These are phyloP conservation scores for Caenorhabditis japonica DNA, from an alignment of 2,888 invertebrate genomes.

Conservation along the genomic window DNA sequence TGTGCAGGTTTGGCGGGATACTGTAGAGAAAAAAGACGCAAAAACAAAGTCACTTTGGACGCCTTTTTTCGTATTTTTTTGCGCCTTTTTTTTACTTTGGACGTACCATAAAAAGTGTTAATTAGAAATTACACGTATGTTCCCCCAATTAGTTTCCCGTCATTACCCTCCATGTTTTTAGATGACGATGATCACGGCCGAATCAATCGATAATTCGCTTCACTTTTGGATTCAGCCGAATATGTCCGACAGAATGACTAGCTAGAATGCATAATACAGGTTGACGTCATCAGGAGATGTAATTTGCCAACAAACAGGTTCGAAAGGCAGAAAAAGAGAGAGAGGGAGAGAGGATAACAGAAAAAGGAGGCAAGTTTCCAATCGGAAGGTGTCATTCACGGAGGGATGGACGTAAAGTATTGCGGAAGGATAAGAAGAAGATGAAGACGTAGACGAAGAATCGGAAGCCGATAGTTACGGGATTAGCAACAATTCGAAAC, in stretches of 20 bases:
- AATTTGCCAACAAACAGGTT: constrained; percentile 34
- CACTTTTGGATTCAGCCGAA: not conserved
- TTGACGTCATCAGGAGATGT: constrained; percentile 31
- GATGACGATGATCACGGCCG: not conserved
- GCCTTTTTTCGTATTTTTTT: too few species aligned
- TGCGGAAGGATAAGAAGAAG: constrained; percentile 3
- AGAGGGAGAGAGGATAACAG: constrained; percentile 23
- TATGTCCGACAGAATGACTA: not conserved
- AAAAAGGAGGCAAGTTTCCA: too few species aligned
- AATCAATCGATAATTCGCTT: not conserved
- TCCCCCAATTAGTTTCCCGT: too few species aligned
- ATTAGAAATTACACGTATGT: too few species aligned
- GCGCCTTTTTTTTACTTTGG: too few species aligned
- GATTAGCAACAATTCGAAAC: constrained; percentile 12
- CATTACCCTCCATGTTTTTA: not conserved
- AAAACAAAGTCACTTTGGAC: too few species aligned
- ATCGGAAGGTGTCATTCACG: constrained; percentile 49
- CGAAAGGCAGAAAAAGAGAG: constrained; percentile 19
- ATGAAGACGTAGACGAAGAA: constrained; percentile 12
- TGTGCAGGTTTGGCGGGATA: too few species aligned
- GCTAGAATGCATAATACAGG: not conserved
- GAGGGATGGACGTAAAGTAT: too few species aligned
- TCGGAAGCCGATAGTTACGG: not conserved
- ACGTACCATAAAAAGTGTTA: too few species aligned
- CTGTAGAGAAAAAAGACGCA: too few species aligned